A percentile compares a stretch with the other conserved stretches of the same genome.
These are phyloP conservation scores for Drosophila arizonae DNA, from an alignment of 1,140 invertebrate genomes.

Conservation along the genomic window DNA sequence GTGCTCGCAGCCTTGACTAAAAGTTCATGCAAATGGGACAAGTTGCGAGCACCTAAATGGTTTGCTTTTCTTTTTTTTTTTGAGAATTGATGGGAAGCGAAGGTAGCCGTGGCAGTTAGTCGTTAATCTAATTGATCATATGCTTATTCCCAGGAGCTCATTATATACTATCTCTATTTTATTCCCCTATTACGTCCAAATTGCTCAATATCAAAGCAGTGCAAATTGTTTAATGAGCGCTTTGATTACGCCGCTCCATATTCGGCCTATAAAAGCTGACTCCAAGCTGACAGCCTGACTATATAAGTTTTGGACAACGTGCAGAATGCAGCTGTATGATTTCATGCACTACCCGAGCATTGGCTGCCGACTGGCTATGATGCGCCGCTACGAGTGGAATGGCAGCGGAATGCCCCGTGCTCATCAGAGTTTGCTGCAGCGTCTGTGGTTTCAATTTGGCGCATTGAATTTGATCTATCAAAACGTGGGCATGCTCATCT, in stretches of 20 bases:
- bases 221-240: constrained; percentile 36
- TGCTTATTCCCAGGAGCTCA: constrained; percentile 38
- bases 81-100: background rate
- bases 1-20: constrained; percentile 31
- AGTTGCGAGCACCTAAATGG: background rate
- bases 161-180: constrained; percentile 14
- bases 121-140: constrained; percentile 16
- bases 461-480: constrained; percentile 54
- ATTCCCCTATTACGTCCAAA: constrained; percentile 2
- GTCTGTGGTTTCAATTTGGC: constrained; percentile 42
- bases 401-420: constrained; percentile 5
- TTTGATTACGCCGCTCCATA: constrained; percentile 23
- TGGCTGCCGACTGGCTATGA: constrained; percentile 39
- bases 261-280: constrained; percentile 38
- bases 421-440: background rate
- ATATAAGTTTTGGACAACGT: background rate
- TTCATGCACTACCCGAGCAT: constrained; percentile 57
- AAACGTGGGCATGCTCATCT: constrained; percentile 57
- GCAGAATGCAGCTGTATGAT: constrained; percentile 47
- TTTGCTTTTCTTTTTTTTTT: background rate
- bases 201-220: constrained; percentile 24
- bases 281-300: background rate
- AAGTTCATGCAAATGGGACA: constrained; percentile 16
- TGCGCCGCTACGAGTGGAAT: constrained; percentile 39
- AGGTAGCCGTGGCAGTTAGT: background rate